Evolutionary conservation across 2,888 invertebrate species (phyloP).

Genomic region (Latrodectus hesperus): DNA sequence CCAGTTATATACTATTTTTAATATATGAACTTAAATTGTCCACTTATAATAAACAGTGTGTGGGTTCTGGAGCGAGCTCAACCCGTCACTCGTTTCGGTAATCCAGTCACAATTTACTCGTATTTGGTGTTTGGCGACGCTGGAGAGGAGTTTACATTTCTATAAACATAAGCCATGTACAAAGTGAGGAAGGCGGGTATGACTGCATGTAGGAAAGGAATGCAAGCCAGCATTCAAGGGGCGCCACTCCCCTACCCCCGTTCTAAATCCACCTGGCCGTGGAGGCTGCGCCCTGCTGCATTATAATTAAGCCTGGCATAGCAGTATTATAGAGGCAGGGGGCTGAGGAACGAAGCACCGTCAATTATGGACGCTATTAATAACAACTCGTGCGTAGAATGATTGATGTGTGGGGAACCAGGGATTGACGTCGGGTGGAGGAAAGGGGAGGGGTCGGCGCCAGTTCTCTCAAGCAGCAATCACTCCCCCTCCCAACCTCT

Average conservation of each 20-base stretch:
- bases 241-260: slow-evolving; percentile 5
- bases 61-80: background rate
- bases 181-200: background rate
- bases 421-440: slow-evolving; percentile 43
- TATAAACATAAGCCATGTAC: slow-evolving; percentile 2
- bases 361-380: slow-evolving; percentile 67
- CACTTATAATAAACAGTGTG: no score
- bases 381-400: slow-evolving; percentile 54
- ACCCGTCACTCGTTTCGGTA: background rate
- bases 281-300: slow-evolving; percentile 19
- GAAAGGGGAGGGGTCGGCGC: slow-evolving; percentile 24
- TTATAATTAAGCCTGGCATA: slow-evolving; percentile 55
- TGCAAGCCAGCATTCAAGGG: background rate
- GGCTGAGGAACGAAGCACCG: slow-evolving; percentile 23
- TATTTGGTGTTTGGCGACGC: background rate
- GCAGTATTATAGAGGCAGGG: background rate
- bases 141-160: background rate
- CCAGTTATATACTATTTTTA: no score
- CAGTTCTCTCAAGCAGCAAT: slow-evolving; percentile 16
- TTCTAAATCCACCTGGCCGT: slow-evolving; percentile 35
- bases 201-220: background rate
- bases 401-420: slow-evolving; percentile 52
- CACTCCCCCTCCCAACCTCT: slow-evolving; percentile 4
- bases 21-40: no score
- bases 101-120: background rate